Conservation (phyloP, 2,113 vertebrate species). For the Grammatotria lemairii region DNA sequence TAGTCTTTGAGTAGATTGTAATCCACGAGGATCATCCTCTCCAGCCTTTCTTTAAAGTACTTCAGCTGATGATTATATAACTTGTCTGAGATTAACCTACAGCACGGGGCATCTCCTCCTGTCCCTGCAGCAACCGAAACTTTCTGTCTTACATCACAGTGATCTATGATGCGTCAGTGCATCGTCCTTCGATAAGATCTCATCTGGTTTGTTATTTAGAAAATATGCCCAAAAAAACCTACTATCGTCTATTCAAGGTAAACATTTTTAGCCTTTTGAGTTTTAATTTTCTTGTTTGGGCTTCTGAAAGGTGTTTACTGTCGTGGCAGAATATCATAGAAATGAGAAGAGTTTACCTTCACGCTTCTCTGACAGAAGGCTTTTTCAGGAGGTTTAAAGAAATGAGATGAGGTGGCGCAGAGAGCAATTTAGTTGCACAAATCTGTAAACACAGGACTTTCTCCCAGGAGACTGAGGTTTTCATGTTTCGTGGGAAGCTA, state of each 20-base stretch:
- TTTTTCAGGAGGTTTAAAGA: not conserved
- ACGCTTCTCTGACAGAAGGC: not conserved
- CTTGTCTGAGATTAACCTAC: not conserved
- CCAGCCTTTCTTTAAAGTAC: not conserved
- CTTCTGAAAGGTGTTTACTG: not conserved
- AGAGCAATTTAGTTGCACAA: not conserved
- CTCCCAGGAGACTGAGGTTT: not conserved
- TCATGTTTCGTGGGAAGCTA: not conserved
- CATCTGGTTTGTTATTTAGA: not conserved
- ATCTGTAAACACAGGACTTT: not conserved
- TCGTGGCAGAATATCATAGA: rapidly evolving
- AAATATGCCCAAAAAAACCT: not conserved
- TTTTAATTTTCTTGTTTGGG: not conserved
- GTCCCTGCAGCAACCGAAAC: not conserved
- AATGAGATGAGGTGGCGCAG: rapidly evolving
- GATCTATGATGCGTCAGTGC: not conserved
- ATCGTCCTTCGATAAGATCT: not conserved
- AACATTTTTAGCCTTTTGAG: not conserved
- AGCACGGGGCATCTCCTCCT: not conserved
- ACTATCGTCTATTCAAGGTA: not conserved
- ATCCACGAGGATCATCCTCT: conserved; percentile 17
- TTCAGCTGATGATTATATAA: not conserved
- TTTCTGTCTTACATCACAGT: not conserved
- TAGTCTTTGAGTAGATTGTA: not conserved
- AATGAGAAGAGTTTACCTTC: rapidly evolving